Conservation (phyloP, 2,888 invertebrate species). For the Caenorhabditis auriculariae region DNA sequence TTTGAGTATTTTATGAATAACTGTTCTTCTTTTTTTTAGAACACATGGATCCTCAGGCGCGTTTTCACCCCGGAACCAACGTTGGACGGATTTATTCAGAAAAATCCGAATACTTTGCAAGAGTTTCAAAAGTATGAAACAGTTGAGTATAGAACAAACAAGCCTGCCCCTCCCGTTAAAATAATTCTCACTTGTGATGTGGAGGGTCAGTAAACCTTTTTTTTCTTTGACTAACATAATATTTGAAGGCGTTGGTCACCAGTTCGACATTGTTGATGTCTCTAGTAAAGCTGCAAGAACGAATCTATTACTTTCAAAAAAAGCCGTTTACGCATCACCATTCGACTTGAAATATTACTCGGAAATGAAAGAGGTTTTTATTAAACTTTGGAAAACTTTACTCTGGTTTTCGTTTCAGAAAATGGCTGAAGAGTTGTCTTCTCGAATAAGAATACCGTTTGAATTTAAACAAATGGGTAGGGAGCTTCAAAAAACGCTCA, state of each 20-base stretch:
- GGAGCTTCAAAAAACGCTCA: constrained; percentile 43
- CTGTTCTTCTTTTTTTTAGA: constrained; percentile 29
- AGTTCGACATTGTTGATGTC: constrained; percentile 58
- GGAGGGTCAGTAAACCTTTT: constrained; percentile 40
- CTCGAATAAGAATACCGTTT: constrained; percentile 54
- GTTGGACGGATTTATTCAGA: constrained; percentile 44
- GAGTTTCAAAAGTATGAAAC: constrained; percentile 47
- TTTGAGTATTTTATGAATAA: background rate
- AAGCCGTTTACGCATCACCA: constrained; percentile 60
- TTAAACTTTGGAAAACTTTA: background rate
- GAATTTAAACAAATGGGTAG: constrained; percentile 46
- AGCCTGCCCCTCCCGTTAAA: constrained; percentile 45
- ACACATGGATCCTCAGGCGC: constrained; percentile 47
- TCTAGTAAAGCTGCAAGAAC: constrained; percentile 41
- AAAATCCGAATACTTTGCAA: constrained; percentile 52
- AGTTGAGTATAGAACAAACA: constrained; percentile 43
- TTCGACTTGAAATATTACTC: constrained; percentile 60
- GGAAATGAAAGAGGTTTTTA: constrained; percentile 51
- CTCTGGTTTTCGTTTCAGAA: constrained; percentile 28
- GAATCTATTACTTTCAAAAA: constrained; percentile 46
- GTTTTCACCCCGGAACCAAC: constrained; percentile 48
- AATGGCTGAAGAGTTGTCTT: constrained; percentile 57
- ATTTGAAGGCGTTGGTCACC: constrained; percentile 55
- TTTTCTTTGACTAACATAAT: background rate
- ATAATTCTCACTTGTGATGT: constrained; percentile 58